phyloP scores from a whole-genome alignment of 1,140 invertebrate genomes.

The Brevipalpus yothersi region DNA sequence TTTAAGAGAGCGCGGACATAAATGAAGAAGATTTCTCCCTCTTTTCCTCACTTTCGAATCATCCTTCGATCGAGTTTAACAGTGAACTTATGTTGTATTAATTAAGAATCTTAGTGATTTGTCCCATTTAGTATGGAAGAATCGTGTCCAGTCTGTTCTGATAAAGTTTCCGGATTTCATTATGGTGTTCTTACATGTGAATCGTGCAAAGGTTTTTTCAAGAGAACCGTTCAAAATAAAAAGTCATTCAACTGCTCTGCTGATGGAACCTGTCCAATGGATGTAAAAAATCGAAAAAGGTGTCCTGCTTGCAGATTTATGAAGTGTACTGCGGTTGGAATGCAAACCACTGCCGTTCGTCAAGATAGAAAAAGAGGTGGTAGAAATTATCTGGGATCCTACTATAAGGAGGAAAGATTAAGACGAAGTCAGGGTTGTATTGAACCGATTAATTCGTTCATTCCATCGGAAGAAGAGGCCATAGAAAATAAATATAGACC shows the following conservation, averaged over 20 bases:
- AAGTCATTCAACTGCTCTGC: conserved; percentile 94
- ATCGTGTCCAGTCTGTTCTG: conserved; percentile 85
- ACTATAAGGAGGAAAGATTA: too few relatives aligned
- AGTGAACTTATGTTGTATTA: too few relatives aligned
- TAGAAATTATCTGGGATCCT: too few relatives aligned
- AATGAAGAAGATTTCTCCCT: too few relatives aligned
- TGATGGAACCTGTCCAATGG: conserved; percentile 88
- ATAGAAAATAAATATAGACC: too few relatives aligned
- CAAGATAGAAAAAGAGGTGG: not conserved
- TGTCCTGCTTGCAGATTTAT: conserved; percentile 92
- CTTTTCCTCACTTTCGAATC: too few relatives aligned
- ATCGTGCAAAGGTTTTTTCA: conserved; percentile 96
- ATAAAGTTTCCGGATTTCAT: conserved; percentile 90
- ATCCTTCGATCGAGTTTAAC: too few relatives aligned
- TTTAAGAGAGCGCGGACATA: too few relatives aligned
- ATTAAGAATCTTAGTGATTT: too few relatives aligned
- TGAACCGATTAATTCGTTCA: too few relatives aligned
- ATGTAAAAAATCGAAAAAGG: conserved; percentile 97
- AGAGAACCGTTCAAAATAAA: conserved; percentile 88
- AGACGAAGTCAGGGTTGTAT: too few relatives aligned
- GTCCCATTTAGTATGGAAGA: conserved; percentile 34
- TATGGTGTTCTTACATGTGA: conserved; percentile 95
- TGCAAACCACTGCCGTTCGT: conserved; percentile 93
- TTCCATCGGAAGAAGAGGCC: too few relatives aligned
- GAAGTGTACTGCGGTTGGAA: conserved; percentile 86